These are phyloP conservation scores for Drosophila affinis DNA, from an alignment of 2,888 invertebrate species.

Conservation along the genomic window DNA sequence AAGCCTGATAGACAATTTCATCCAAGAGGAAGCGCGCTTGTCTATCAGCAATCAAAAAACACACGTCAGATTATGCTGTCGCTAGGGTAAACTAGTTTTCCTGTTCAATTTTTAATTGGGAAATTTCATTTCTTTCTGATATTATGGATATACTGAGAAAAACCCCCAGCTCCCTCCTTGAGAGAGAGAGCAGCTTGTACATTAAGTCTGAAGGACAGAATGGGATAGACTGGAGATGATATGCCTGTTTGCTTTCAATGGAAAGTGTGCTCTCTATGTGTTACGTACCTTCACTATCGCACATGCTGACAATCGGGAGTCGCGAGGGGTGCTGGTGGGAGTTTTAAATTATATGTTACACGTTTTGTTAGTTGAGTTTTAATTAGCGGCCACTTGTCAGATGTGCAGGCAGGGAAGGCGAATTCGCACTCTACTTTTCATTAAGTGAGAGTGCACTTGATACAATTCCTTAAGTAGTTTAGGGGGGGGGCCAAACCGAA, in stretches of 20 bases:
- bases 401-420: conserved; percentile 2
- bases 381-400: conserved; percentile 46
- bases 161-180: no score
- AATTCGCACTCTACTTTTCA: not conserved
- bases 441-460: conserved; percentile 19
- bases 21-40: conserved; percentile 11
- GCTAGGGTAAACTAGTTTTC: not conserved
- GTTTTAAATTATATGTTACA: conserved; percentile 11
- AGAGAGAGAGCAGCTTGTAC: no score
- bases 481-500: not conserved
- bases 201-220: no score
- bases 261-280: not conserved
- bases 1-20: conserved; percentile 29
- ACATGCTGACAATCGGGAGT: conserved; percentile 36
- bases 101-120: not conserved
- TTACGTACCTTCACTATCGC: conserved; percentile 56
- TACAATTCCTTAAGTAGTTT: not conserved
- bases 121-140: not conserved
- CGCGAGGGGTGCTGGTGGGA: not conserved
- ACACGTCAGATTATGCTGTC: not conserved
- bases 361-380: conserved; percentile 19
- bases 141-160: not conserved
- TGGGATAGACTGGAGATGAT: not conserved
- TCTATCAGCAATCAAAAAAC: not conserved
- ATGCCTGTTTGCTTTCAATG: conserved; percentile 14